phyloP scores from a whole-genome alignment of 1,140 invertebrate genomes.

The Tetranychus cinnabarinus region DNA sequence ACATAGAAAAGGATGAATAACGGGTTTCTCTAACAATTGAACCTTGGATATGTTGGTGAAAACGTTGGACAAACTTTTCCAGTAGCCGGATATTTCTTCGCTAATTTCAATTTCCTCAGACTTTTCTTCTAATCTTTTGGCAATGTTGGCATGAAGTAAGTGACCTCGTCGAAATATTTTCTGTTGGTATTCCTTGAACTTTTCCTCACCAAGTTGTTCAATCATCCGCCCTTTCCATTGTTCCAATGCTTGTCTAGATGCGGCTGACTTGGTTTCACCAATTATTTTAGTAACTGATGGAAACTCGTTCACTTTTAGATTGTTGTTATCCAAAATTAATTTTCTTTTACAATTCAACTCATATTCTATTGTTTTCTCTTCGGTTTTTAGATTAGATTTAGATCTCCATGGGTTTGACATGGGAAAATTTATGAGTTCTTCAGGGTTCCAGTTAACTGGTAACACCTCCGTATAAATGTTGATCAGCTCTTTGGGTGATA shows the following conservation, averaged over 20 bases:
- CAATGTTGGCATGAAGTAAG: slow-evolving; percentile 28
- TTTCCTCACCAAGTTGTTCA: slow-evolving; percentile 35
- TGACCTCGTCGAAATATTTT: slow-evolving; percentile 16
- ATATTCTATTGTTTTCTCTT: background rate
- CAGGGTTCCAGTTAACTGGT: background rate
- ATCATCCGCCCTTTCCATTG: slow-evolving; percentile 44
- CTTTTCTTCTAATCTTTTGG: slow-evolving; percentile 7
- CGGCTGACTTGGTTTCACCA: slow-evolving; percentile 37
- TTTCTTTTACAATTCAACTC: background rate
- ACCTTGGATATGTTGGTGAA: slow-evolving; percentile 32
- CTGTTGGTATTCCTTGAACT: slow-evolving; percentile 30
- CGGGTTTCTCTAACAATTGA: slow-evolving; percentile 35
- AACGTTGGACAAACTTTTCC: slow-evolving; percentile 33
- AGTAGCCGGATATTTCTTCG: slow-evolving; percentile 30
- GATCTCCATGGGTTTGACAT: background rate
- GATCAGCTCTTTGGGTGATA: background rate
- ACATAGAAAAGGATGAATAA: slow-evolving; percentile 36
- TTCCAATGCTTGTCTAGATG: slow-evolving; percentile 30
- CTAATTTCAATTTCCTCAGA: slow-evolving; percentile 16
- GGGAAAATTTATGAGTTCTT: background rate
- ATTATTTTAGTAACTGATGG: slow-evolving; percentile 41
- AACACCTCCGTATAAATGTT: too few species aligned
- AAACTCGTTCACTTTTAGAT: slow-evolving; percentile 1
- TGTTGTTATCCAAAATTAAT: background rate
- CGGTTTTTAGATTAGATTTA: background rate